Evolutionary conservation across 2,797 vertebrate species (phyloP), one percentile per base, ranked within the genome.

Genomic region (Pempheris klunzingeri): DNA sequence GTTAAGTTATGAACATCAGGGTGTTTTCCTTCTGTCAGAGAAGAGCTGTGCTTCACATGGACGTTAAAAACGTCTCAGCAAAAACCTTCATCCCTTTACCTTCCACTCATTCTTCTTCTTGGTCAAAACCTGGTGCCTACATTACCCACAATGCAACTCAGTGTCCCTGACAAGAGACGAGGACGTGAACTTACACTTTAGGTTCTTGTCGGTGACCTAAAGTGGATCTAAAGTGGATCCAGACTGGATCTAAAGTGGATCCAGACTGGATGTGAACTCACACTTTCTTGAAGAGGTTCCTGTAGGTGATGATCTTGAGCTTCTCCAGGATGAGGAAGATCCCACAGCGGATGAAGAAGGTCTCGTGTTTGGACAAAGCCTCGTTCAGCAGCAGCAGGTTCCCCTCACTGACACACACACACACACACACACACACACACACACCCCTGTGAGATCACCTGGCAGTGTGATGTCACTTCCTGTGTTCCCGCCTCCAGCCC

Each of bases 231-330:
- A n/a, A n/a, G n/a, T n/a, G n/a, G n/a, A n/a, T n/a, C n/a, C n/a
- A n/a, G n/a, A n/a, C n/a, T n/a, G n/a, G n/a, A n/a, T n/a, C n/a
- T n/a, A n/a, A n/a, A n/a, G n/a, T n/a, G n/a, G n/a, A 4, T 52
- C 49, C 18, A 26, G 49, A n/a, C n/a, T n/a, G 30, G 30, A 17
- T 43, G 30, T 20, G 17, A 5, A 81, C 97, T 96, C 89, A 99
- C 98, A 99, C 98, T 98, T 97, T 99, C 91, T 99, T 99, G 82
- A 98, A 99, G 80, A 99, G 97, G 89, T 98, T 99, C 85, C 98
- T 95, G 92, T 97, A 99, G 0, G 97, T 98, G 95, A 99, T 99
- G 85, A 99, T 97, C 90, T 98, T 99, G 62, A 99, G 94, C 85
- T 99, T 99, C 89, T 99, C 98, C 7, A 99, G 95, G 90, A 99